A percentile compares a stretch with the other conserved stretches of the same genome.
Conservation (phyloP, 2,888 invertebrate species). For the Rutpela maculata region DNA sequence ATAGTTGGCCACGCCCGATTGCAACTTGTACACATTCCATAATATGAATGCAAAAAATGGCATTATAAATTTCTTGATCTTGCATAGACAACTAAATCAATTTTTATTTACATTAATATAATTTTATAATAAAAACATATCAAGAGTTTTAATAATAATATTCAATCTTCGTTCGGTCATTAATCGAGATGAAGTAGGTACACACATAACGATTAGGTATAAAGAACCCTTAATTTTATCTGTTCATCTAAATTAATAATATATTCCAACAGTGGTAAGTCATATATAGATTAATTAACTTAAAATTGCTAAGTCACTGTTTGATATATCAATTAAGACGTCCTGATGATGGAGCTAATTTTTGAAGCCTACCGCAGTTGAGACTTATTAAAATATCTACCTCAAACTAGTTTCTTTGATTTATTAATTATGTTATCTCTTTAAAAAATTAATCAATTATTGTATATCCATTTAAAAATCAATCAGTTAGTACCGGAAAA, state of each 20-base stretch:
- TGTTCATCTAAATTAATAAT: slow-evolving; percentile 39
- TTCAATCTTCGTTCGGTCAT: neutral
- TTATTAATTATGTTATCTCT: slow-evolving; percentile 46
- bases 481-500: slow-evolving; percentile 31
- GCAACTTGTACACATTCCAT: no score
- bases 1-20: no score
- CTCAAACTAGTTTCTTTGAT: slow-evolving; percentile 37
- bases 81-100: no score
- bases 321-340: slow-evolving; percentile 67
- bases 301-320: slow-evolving; percentile 59
- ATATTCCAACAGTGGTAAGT: slow-evolving; percentile 40
- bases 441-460: slow-evolving; percentile 35
- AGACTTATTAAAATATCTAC: slow-evolving; percentile 50
- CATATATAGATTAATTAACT: slow-evolving; percentile 59
- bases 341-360: slow-evolving; percentile 64
- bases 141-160: no score
- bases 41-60: no score
- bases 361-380: slow-evolving; percentile 61
- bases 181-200: slow-evolving; percentile 11
- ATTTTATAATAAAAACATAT: no score
- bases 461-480: slow-evolving; percentile 31
- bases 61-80: no score
- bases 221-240: slow-evolving; percentile 37
- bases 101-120: no score
- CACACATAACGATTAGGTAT: slow-evolving; percentile 12